These are phyloP conservation scores for Tringa solitaria DNA, from an alignment of 2,113 vertebrate species.

Conservation along the genomic window DNA sequence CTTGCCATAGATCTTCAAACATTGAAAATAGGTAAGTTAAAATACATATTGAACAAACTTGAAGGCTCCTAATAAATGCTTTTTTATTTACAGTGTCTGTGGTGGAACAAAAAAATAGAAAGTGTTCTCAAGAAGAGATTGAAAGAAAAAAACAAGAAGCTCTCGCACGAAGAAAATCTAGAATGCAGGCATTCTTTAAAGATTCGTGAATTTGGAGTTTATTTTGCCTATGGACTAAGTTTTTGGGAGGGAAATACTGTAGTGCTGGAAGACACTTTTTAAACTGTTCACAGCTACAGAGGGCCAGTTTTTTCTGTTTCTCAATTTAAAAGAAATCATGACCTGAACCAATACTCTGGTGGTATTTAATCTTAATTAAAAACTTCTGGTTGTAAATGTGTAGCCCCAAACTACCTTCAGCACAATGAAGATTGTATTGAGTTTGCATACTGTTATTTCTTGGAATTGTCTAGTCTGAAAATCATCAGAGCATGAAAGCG, in stretches of 20 bases:
- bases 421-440: neutral
- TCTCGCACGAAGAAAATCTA: constrained; percentile 82
- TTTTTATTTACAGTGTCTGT: constrained; percentile 74
- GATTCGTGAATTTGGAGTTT: constrained; percentile 20
- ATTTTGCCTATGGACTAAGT: neutral
- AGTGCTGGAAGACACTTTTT: neutral
- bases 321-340: neutral
- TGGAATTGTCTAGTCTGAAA: neutral
- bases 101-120: constrained; percentile 75
- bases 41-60: neutral
- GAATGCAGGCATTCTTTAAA: constrained; percentile 70
- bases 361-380: neutral
- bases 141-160: constrained; percentile 92
- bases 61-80: neutral
- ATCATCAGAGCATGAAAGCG: neutral
- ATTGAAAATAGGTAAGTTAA: neutral
- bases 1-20: constrained; percentile 1
- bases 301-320: neutral
- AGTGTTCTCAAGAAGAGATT: constrained; percentile 88
- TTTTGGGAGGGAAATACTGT: neutral
- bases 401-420: neutral
- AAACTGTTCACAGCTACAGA: neutral
- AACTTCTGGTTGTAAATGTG: neutral
- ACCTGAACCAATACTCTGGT: neutral
- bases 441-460: neutral